Conservation (phyloP, 2,888 invertebrate genomes). For the Hirtodrosophila confusa region DNA sequence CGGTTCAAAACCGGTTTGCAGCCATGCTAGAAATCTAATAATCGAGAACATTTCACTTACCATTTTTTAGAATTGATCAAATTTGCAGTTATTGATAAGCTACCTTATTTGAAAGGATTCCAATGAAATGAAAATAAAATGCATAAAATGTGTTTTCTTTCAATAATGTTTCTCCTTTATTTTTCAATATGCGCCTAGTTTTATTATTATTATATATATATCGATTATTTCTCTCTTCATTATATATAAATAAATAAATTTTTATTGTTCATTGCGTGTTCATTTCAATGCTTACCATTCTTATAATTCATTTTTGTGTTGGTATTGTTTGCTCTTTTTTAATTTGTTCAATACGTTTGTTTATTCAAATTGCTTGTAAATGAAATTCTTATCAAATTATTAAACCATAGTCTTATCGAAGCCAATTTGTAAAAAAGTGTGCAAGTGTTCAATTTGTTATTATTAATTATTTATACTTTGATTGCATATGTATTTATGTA, state of each 20-base stretch:
- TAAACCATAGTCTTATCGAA: slow-evolving; percentile 48
- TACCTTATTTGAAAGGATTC: too few species aligned
- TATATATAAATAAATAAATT: slow-evolving; percentile 70
- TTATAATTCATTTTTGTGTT: slow-evolving; percentile 28
- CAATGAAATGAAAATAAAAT: background rate
- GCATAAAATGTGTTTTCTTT: slow-evolving; percentile 37
- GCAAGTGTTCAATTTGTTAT: slow-evolving; percentile 44
- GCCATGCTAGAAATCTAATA: too few species aligned
- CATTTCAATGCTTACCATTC: slow-evolving; percentile 56
- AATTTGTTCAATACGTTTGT: slow-evolving; percentile 17
- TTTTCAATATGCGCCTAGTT: slow-evolving; percentile 80
- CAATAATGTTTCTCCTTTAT: slow-evolving; percentile 78
- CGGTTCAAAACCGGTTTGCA: too few species aligned
- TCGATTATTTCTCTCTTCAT: slow-evolving; percentile 71
- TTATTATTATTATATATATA: slow-evolving; percentile 67
- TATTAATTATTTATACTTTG: slow-evolving; percentile 29
- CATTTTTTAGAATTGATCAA: too few species aligned
- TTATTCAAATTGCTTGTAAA: slow-evolving; percentile 65
- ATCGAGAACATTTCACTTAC: too few species aligned
- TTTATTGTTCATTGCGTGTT: slow-evolving; percentile 71
- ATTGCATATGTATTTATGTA: slow-evolving; percentile 37
- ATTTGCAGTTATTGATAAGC: too few species aligned
- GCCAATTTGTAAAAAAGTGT: slow-evolving; percentile 61
- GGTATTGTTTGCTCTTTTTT: slow-evolving; percentile 20
- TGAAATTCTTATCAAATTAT: slow-evolving; percentile 58